Percentiles rank a stretch among this genome's conserved stretches.
phyloP scores from a whole-genome alignment of 2,797 vertebrate species.

The Chelidonichthys spinosus region DNA sequence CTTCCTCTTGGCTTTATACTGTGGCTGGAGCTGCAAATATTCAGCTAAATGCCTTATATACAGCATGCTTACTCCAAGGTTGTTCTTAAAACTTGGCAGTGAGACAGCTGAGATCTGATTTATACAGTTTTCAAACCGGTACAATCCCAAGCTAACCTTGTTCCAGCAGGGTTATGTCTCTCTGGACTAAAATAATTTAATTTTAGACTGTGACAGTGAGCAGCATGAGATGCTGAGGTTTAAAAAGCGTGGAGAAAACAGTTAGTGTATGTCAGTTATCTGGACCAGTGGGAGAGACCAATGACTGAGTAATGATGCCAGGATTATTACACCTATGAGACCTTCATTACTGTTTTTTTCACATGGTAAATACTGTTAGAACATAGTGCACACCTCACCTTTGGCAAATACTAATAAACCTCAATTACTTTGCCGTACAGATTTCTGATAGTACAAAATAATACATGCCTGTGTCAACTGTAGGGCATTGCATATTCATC shows the following conservation, averaged over 20 bases:
- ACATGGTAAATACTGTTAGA: slow-evolving; percentile 10
- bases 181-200: slow-evolving; percentile 45
- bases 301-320: slow-evolving; percentile 31
- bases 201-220: slow-evolving; percentile 38
- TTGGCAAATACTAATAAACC: slow-evolving; percentile 22
- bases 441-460: background rate
- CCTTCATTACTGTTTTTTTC: background rate
- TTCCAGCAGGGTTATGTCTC: slow-evolving; percentile 53
- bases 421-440: background rate
- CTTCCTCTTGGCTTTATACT: slow-evolving; percentile 7
- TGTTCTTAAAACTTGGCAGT: slow-evolving; percentile 36
- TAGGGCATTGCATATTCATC: background rate
- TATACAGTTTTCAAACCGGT: slow-evolving; percentile 48
- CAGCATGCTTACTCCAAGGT: slow-evolving; percentile 38
- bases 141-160: slow-evolving; percentile 45
- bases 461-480: background rate
- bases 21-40: background rate
- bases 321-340: slow-evolving; percentile 17
- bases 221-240: slow-evolving; percentile 38
- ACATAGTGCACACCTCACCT: slow-evolving; percentile 4
- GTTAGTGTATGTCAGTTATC: slow-evolving; percentile 33
- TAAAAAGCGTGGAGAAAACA: slow-evolving; percentile 35
- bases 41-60: slow-evolving; percentile 15
- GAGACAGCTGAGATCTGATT: slow-evolving; percentile 43
- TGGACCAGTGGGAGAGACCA: slow-evolving; percentile 14